Evolutionary conservation across 2,888 invertebrate species (phyloP).

Genomic region (Drosophila lacicola): DNA sequence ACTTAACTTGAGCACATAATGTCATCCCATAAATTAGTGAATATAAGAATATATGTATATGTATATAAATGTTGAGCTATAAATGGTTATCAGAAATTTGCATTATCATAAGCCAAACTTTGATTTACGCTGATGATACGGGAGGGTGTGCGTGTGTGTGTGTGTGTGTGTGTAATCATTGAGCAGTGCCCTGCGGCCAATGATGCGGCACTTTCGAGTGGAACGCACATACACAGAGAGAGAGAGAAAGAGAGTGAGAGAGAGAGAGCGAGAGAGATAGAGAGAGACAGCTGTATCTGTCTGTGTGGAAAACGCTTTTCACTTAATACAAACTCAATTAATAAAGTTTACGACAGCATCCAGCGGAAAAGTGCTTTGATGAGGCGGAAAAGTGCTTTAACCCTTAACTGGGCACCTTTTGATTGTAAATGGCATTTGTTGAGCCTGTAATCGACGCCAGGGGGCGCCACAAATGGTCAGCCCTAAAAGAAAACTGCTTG

Average conservation of each 20-base stretch:
- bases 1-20: constrained; percentile 13
- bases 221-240: background rate
- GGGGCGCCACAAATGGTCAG: constrained; percentile 48
- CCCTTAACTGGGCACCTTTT: constrained; percentile 44
- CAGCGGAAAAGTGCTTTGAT: constrained; percentile 71
- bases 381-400: constrained; percentile 68
- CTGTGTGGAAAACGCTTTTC: constrained; percentile 21
- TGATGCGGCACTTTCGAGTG: constrained; percentile 48
- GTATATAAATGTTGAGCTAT: constrained; percentile 1
- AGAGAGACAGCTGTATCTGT: background rate
- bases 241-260: background rate
- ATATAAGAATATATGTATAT: constrained; percentile 1
- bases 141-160: background rate
- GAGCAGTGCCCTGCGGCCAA: constrained; percentile 39
- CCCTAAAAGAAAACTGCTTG: constrained; percentile 26
- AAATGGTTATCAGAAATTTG: constrained; percentile 44
- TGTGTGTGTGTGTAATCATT: constrained; percentile 40
- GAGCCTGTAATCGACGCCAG: constrained; percentile 42
- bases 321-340: constrained; percentile 72
- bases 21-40: constrained; percentile 29
- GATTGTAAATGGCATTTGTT: constrained; percentile 34
- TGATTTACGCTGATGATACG: constrained; percentile 22
- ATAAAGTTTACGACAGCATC: constrained; percentile 69
- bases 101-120: constrained; percentile 55
- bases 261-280: background rate